phyloP scores from a whole-genome alignment of 2,797 vertebrate genomes.

The Catamblyrhynchus diadema region DNA sequence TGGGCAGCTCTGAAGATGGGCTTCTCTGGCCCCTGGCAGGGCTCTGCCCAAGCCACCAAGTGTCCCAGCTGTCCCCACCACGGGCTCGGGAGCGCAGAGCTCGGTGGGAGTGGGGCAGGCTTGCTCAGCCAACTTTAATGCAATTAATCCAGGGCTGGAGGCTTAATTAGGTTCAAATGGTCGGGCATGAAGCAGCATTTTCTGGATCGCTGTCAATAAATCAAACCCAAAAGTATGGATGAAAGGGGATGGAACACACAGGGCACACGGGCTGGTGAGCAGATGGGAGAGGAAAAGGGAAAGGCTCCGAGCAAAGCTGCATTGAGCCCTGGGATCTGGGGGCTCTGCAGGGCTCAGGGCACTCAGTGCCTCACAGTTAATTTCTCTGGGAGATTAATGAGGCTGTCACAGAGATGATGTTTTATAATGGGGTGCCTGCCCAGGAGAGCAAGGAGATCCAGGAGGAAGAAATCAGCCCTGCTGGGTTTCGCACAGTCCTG shows the following conservation, averaged over 20 bases:
- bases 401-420: background rate
- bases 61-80: fast-evolving
- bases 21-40: background rate
- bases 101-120: background rate
- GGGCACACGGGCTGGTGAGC: background rate
- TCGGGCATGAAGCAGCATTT: background rate
- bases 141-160: conserved; percentile 29
- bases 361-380: fast-evolving
- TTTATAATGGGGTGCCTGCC: background rate
- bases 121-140: conserved; percentile 18
- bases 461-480: background rate
- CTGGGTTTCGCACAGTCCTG: fast-evolving
- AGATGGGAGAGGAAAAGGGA: background rate
- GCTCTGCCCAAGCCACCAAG: background rate
- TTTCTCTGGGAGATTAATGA: background rate
- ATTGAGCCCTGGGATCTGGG: background rate
- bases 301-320: background rate
- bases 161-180: conserved; percentile 51
- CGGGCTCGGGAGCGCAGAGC: fast-evolving
- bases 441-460: background rate
- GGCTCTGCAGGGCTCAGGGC: background rate
- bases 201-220: conserved; percentile 18
- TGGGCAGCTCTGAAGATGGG: background rate
- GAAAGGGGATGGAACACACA: background rate
- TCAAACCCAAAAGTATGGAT: background rate